Conservation (phyloP, 1,140 invertebrate genomes). For the Pectinophora gossypiella region DNA sequence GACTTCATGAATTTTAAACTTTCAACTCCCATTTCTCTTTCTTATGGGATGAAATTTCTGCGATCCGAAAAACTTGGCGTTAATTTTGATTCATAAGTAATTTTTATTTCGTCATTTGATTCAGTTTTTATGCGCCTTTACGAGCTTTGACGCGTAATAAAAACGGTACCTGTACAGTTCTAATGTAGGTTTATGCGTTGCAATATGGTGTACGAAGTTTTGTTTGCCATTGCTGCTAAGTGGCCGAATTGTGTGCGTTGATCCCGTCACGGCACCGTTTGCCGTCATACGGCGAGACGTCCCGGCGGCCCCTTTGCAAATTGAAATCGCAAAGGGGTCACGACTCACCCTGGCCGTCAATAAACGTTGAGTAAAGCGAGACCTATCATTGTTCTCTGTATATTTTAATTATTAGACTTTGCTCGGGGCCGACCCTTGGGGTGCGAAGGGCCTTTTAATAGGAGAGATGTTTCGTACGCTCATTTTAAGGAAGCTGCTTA, state of each 20-base stretch:
- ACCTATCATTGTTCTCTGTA: conserved; percentile 60
- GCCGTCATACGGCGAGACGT: neutral
- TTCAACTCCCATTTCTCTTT: neutral
- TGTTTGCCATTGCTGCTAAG: no score
- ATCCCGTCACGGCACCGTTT: no score
- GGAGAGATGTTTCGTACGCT: conserved; percentile 32
- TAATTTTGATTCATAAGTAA: no score
- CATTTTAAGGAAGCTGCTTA: no score
- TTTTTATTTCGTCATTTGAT: no score
- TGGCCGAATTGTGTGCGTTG: no score
- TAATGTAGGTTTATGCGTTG: no score
- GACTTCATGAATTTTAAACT: neutral
- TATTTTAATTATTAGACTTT: conserved; percentile 62
- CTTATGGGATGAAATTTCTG: neutral
- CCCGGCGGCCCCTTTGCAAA: conserved; percentile 31
- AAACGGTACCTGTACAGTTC: no score
- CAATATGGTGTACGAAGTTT: no score
- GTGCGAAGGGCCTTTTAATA: conserved; percentile 32
- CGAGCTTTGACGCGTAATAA: no score
- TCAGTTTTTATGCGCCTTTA: no score
- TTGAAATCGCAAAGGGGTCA: conserved; percentile 58
- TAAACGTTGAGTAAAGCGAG: conserved; percentile 57
- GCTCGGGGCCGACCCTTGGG: conserved; percentile 34
- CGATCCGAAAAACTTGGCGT: neutral
- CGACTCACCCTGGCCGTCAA: conserved; percentile 37